These are phyloP conservation scores for Pampusana beccarii DNA, from an alignment of 2,113 vertebrate genomes.

Conservation along the genomic window DNA sequence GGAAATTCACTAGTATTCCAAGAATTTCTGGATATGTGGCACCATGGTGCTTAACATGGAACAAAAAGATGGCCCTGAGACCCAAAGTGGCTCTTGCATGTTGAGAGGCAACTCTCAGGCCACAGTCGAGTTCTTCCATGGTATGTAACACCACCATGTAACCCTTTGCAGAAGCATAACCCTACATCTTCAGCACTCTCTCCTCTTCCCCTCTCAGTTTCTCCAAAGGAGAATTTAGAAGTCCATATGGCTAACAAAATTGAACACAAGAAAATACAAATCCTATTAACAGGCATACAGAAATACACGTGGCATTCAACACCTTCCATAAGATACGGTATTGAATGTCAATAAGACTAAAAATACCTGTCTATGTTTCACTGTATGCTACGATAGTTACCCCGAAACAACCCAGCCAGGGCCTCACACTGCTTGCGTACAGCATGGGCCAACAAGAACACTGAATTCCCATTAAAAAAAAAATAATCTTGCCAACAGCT, in stretches of 20 bases:
- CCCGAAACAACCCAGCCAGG: background rate
- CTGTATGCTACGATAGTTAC: background rate
- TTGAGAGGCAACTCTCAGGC: background rate
- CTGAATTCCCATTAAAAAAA: background rate
- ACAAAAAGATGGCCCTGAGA: fast-evolving
- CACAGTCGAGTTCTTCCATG: fast-evolving
- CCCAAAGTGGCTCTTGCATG: background rate
- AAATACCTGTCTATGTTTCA: background rate
- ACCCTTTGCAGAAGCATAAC: background rate
- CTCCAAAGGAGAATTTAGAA: background rate
- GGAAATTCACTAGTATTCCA: background rate
- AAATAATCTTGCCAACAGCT: background rate
- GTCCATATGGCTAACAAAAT: background rate
- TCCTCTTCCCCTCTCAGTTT: background rate
- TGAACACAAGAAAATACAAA: background rate
- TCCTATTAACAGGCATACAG: background rate
- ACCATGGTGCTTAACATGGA: background rate
- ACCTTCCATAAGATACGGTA: background rate
- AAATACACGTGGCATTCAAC: background rate
- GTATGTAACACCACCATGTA: background rate
- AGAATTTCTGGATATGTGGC: background rate
- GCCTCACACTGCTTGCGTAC: background rate
- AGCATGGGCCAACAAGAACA: background rate
- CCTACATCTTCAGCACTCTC: background rate
- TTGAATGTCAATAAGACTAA: background rate